These are phyloP conservation scores for Automeris io DNA, from an alignment of 2,888 invertebrate species.

Conservation along the genomic window DNA sequence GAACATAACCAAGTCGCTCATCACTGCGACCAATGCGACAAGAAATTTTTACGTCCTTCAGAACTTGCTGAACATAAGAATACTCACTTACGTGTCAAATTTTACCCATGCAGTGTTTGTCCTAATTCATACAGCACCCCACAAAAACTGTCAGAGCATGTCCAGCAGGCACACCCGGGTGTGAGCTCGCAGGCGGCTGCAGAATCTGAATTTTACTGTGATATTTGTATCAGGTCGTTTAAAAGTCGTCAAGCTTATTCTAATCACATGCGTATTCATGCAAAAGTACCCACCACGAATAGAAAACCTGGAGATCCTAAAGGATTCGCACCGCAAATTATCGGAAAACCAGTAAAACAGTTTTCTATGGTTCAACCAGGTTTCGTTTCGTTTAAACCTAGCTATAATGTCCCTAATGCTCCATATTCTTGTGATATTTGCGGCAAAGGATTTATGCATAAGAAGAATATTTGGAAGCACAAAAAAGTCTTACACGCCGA, in stretches of 20 bases:
- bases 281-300: conserved; percentile 70
- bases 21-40: conserved; percentile 79
- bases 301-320: conserved; percentile 57
- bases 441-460: conserved; percentile 78
- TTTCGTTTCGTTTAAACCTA: conserved; percentile 53
- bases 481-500: conserved; percentile 73
- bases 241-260: conserved; percentile 75
- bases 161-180: conserved; percentile 67
- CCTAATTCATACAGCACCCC: conserved; percentile 79
- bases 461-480: conserved; percentile 75
- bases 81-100: conserved; percentile 80
- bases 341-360: conserved; percentile 62
- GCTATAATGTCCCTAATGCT: conserved; percentile 63
- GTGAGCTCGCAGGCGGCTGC: conserved; percentile 31
- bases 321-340: conserved; percentile 60
- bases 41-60: conserved; percentile 76
- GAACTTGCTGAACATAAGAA: conserved; percentile 81
- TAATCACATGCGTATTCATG: conserved; percentile 74
- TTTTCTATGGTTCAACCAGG: conserved; percentile 50
- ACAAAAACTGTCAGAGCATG: conserved; percentile 76
- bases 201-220: conserved; percentile 70
- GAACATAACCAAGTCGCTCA: conserved; percentile 73
- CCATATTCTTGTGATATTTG: conserved; percentile 80
- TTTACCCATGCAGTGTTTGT: conserved; percentile 78
- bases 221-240: conserved; percentile 78